phyloP scores from a whole-genome alignment of 2,888 invertebrate species.

The Rugalucina vietnamica region DNA sequence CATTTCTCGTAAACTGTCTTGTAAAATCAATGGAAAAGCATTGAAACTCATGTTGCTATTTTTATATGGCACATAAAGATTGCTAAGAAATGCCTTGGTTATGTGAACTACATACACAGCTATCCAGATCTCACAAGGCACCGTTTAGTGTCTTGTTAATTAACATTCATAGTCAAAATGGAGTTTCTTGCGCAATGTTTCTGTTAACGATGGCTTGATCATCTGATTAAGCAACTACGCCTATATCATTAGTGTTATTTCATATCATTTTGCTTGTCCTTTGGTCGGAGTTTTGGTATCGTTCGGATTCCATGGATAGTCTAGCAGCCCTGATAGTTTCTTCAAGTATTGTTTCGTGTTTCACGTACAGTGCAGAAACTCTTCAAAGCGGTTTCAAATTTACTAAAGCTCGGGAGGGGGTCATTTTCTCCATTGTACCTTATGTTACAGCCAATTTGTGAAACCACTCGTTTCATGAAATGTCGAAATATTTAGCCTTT shows the following conservation, averaged over 20 bases:
- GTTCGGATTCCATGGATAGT: too few relatives aligned
- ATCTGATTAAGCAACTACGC: not conserved
- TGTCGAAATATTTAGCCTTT: too few relatives aligned
- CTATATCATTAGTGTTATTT: not conserved
- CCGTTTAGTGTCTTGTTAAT: conserved; percentile 8
- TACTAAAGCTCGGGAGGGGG: too few relatives aligned
- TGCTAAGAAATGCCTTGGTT: not conserved
- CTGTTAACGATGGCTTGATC: conserved; percentile 4
- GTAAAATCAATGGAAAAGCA: not conserved
- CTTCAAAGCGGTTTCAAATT: too few relatives aligned
- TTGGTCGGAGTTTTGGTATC: too few relatives aligned
- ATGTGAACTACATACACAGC: conserved; percentile 1
- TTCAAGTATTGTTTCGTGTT: too few relatives aligned
- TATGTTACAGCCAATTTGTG: too few relatives aligned
- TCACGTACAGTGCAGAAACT: too few relatives aligned
- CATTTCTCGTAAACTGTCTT: not conserved
- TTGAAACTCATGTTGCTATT: not conserved
- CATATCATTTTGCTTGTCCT: too few relatives aligned
- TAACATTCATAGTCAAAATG: conserved; percentile 11
- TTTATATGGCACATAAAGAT: conserved; percentile 5
- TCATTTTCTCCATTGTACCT: too few relatives aligned
- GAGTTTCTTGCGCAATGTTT: not conserved
- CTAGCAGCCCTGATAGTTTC: too few relatives aligned
- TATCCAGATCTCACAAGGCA: conserved; percentile 9
- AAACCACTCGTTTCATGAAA: too few relatives aligned